Conservation (phyloP, 2,113 vertebrate genomes). For the Leucosticte australis region DNA sequence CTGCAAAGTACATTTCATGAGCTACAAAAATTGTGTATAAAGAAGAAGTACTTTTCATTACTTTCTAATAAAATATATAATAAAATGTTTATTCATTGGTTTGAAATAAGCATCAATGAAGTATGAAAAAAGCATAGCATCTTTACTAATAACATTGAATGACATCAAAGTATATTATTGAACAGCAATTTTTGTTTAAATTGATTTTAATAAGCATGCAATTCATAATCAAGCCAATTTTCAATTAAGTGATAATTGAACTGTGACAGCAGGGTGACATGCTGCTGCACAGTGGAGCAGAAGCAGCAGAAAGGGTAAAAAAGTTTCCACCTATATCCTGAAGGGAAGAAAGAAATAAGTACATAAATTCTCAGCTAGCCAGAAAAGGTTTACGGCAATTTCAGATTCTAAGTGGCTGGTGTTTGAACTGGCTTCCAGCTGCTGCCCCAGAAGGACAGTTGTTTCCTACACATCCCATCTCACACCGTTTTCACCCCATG, state of each 20-base stretch:
- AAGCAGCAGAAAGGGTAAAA: neutral
- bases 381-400: neutral
- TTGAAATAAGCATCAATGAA: neutral
- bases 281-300: neutral
- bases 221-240: slow-evolving; percentile 43
- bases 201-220: slow-evolving; percentile 18
- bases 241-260: slow-evolving; percentile 37
- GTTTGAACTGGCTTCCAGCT: neutral
- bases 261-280: neutral
- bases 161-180: neutral
- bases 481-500: neutral
- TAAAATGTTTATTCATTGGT: neutral
- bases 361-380: neutral
- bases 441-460: neutral
- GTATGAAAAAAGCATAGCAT: neutral
- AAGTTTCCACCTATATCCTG: neutral
- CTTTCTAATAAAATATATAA: neutral
- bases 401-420: neutral
- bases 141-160: neutral
- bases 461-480: neutral
- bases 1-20: neutral
- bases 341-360: neutral
- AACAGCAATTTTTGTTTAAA: slow-evolving; percentile 12
- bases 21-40: neutral
- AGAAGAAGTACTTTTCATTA: neutral